These are phyloP conservation scores for Nothura maculosa DNA, from an alignment of 2,797 vertebrate species.

Conservation along the genomic window DNA sequence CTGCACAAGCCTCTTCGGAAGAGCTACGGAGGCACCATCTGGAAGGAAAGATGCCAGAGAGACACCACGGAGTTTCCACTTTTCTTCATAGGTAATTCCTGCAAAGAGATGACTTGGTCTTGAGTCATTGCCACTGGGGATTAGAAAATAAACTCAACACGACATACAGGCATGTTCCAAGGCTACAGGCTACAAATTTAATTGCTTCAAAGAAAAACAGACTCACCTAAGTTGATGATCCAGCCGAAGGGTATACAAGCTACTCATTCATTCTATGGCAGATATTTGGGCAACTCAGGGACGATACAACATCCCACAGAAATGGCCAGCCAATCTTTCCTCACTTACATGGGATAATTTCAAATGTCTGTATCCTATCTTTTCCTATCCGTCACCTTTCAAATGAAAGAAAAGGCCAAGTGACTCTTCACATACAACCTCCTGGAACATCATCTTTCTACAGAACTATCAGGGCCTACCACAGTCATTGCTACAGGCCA, in stretches of 20 bases:
- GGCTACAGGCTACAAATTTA: not conserved
- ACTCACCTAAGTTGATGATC: not conserved
- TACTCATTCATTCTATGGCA: not conserved
- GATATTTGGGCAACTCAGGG: not conserved
- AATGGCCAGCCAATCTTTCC: not conserved
- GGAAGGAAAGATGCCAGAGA: not conserved
- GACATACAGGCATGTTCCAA: not conserved
- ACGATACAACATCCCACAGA: not conserved
- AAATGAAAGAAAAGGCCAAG: not conserved
- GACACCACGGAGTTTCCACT: not conserved
- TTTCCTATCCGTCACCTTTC: not conserved
- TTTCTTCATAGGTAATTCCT: not conserved
- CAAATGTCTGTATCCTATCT: not conserved
- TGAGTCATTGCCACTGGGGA: not conserved
- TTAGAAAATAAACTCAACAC: not conserved
- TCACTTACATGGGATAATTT: not conserved
- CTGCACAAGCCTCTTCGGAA: not conserved
- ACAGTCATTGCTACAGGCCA: not conserved
- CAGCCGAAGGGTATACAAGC: not conserved
- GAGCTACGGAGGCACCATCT: not conserved
- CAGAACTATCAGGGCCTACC: not conserved
- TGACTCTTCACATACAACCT: not conserved
- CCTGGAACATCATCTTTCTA: not conserved
- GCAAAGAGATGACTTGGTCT: not conserved
- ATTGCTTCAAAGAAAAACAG: conserved; percentile 21